phyloP scores from a whole-genome alignment of 1,140 invertebrate species.

The Pectinophora gossypiella region DNA sequence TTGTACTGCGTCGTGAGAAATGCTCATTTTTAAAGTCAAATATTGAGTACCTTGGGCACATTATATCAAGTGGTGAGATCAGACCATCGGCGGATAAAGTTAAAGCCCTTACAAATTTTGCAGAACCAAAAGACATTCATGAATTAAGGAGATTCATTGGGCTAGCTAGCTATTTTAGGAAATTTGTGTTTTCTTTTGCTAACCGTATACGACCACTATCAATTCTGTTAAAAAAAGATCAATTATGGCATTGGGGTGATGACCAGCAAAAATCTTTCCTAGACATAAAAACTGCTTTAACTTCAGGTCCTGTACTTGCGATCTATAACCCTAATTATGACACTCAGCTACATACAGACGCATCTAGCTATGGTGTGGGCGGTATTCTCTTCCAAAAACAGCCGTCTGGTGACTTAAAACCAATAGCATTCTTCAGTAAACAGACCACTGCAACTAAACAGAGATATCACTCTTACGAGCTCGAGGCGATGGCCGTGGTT shows the following conservation, averaged over 20 bases:
- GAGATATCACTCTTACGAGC: background rate
- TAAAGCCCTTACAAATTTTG: background rate
- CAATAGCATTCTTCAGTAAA: background rate
- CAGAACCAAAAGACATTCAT: background rate
- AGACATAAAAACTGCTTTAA: background rate
- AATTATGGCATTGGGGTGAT: background rate
- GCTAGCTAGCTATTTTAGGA: background rate
- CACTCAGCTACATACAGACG: background rate
- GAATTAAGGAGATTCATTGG: background rate
- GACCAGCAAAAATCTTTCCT: background rate
- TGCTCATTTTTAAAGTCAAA: slow-evolving; percentile 30
- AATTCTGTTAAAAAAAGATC: background rate
- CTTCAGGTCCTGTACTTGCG: background rate
- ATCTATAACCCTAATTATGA: background rate
- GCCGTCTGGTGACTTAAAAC: background rate
- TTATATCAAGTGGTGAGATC: slow-evolving; percentile 14
- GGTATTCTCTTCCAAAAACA: background rate
- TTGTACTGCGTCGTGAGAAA: slow-evolving; percentile 25
- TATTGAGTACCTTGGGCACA: slow-evolving; percentile 31
- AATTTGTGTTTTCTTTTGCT: background rate
- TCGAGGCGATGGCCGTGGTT: background rate
- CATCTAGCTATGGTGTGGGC: background rate
- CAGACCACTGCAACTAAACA: background rate
- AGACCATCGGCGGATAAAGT: slow-evolving; percentile 16
- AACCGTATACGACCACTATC: background rate